Percentiles rank a stretch among this genome's conserved stretches.
phyloP scores from a whole-genome alignment of 1,140 invertebrate species.

The Bombus vancouverensis region DNA sequence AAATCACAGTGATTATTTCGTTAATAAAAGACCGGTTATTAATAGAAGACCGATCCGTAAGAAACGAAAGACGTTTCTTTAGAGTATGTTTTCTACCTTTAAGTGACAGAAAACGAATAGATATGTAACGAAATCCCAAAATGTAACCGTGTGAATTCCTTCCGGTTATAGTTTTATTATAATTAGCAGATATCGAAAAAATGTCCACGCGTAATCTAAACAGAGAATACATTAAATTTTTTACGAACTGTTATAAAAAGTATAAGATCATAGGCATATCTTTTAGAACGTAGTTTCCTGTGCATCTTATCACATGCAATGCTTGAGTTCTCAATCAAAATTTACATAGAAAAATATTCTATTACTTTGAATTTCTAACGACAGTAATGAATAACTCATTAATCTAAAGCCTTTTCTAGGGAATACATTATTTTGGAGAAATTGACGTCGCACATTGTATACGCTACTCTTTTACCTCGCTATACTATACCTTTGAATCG shows the following conservation, averaged over 20 bases:
- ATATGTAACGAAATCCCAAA: accelerated
- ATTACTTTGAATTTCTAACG: background rate
- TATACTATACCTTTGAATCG: background rate
- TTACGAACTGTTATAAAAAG: background rate
- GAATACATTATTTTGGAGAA: background rate
- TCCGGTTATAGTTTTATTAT: background rate
- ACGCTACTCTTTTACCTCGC: background rate
- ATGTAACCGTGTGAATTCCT: background rate
- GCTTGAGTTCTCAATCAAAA: background rate
- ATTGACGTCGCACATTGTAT: background rate
- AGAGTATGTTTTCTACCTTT: background rate
- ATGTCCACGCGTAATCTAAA: background rate
- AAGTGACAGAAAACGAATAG: background rate
- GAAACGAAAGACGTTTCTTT: background rate
- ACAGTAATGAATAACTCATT: background rate
- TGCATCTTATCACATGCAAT: too few species aligned
- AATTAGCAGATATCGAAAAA: background rate
- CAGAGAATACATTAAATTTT: background rate
- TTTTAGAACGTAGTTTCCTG: background rate
- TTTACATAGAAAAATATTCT: background rate
- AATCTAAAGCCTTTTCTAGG: background rate
- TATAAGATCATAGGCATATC: background rate
- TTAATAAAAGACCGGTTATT: background rate
- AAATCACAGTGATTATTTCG: conserved; percentile 15
- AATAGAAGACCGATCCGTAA: background rate